Evolutionary conservation across 2,113 vertebrate genomes (phyloP), one percentile per base, ranked within the genome.

Genomic region (Clarias batrachus): DNA sequence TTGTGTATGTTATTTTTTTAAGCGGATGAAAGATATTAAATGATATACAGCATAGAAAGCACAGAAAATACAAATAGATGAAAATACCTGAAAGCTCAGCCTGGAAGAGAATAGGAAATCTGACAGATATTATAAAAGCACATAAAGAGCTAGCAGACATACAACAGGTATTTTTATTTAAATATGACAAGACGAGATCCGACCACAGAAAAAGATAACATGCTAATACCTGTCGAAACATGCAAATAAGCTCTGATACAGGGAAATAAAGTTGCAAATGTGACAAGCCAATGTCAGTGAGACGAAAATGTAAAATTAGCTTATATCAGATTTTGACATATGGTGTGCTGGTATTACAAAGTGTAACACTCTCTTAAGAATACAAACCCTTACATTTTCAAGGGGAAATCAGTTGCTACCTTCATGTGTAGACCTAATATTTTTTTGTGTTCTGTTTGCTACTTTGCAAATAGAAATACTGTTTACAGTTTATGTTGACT

Each of bases 231-330:
- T 13, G 25, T 65, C 41, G 63, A 65, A 65, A 78, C 59, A 78
- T 85, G 52, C 73, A 77, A 62, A 77, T 77, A 16, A 63, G 57
- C 76, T 25, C 9, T 68, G n/a, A 79, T 33, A 68, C 73, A 82
- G 11, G 48, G 33, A 81, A 41, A 62, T 80, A 21, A 21, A 56
- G 17, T 2, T 27, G n/a, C 65, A 83, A 10, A 56, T 57, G 65
- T 59, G 65, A 16, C 68, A 16, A 13, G 13, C 41, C 30, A 73
- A 3, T 16, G 54, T 25, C 68, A 84, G 3, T 59, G 19, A 74
- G 33, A 33, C 16, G 19, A 60, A 59, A 84, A 33, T 33, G 11
- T 17, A 68, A 68, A 70, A 70, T 23, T 5, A 13, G 21, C 54
- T 56, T 25, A 68, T 56, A 41, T 59, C 54, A 59, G 66, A 23